Base-by-base conservation (phyloP, 1,140 invertebrate genomes). In the Drosophila repleta region DNA sequence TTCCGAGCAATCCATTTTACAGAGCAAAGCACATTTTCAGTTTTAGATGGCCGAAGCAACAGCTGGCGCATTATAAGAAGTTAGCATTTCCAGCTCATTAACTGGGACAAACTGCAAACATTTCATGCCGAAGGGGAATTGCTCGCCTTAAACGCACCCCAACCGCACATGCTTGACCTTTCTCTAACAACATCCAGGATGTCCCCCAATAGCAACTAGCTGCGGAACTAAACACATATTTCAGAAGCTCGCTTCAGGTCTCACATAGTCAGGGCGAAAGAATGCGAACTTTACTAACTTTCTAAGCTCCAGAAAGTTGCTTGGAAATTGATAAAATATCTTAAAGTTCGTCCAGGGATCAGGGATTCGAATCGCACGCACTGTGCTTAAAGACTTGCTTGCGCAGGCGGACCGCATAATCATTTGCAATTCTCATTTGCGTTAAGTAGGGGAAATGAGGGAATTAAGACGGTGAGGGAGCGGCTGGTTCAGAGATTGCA, bases 381-480 rank as follows among this genome's bases (percentile, higher is more conserved):
- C 20, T 48, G 37, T 49, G 51, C 69, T 80, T 85, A 75, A 85
- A 67, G 74, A 72, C 58, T 69, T 62, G 48, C 58, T 69, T 62
- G 48, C 20, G 70, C 66, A 49, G 51, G 82, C 66, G 74, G 39
- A 75, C 66, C 70, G 77, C 82, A 88, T 76, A 87, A 87, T 87
- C 79, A 87, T 87, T 83, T 83, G 79, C 79, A 71, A 83, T 79
- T 83, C 79, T 83, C 79, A 83, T 83, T 88, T 88, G 78, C 66
- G 60, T 71, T 72, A 82, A 78, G 66, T 77, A 63, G 39, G 21
- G 43, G 64, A 29, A 13, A 46, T 43, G 17, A n/a, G 10, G 1
- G 24, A 4, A 21, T 21, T 21, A 10, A 13, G 18, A 7, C 45
- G 29, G 43, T 35, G 15, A 21, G 41, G 20, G 20, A 15, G 32